phyloP scores from a whole-genome alignment of 1,140 invertebrate species.

The Trichonephila inaurata region DNA sequence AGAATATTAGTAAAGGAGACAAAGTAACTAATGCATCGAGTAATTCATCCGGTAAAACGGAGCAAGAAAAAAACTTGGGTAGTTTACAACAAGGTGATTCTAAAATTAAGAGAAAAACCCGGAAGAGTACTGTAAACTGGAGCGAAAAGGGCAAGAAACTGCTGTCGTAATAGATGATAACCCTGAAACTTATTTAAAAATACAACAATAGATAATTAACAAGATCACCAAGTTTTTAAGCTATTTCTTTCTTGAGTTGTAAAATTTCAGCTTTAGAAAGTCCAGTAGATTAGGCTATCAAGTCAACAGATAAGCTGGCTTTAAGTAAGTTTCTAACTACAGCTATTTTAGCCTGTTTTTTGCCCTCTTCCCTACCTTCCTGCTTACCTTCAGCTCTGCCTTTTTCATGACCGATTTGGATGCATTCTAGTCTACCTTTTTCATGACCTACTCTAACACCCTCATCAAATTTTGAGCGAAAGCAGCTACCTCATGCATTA shows the following conservation, averaged over 20 bases:
- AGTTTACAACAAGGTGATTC: background rate
- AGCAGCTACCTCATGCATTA: slow-evolving; percentile 42
- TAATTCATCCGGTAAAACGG: background rate
- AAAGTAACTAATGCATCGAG: too few species aligned
- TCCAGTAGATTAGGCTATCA: slow-evolving; percentile 41
- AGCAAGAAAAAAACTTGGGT: slow-evolving; percentile 65
- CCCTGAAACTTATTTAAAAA: too few species aligned
- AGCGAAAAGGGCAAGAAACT: too few species aligned
- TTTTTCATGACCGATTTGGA: background rate
- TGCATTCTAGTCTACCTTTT: slow-evolving; percentile 22
- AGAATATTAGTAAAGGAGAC: too few species aligned
- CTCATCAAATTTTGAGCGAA: slow-evolving; percentile 59
- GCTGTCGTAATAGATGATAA: too few species aligned
- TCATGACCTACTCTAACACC: background rate
- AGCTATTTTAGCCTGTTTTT: too few species aligned
- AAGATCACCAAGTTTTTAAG: background rate
- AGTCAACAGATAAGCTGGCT: background rate
- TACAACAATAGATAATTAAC: too few species aligned
- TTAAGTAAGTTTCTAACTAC: slow-evolving; percentile 20
- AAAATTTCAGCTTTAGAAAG: slow-evolving; percentile 41
- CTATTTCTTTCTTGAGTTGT: slow-evolving; percentile 57
- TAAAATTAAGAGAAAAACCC: slow-evolving; percentile 65
- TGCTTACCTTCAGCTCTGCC: background rate
- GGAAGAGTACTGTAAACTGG: slow-evolving; percentile 26
- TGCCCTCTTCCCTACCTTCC: too few species aligned